Evolutionary conservation across 2,888 invertebrate species (phyloP), one percentile per base, ranked within the genome.

Genomic region (Steinernema carpocapsae): DNA sequence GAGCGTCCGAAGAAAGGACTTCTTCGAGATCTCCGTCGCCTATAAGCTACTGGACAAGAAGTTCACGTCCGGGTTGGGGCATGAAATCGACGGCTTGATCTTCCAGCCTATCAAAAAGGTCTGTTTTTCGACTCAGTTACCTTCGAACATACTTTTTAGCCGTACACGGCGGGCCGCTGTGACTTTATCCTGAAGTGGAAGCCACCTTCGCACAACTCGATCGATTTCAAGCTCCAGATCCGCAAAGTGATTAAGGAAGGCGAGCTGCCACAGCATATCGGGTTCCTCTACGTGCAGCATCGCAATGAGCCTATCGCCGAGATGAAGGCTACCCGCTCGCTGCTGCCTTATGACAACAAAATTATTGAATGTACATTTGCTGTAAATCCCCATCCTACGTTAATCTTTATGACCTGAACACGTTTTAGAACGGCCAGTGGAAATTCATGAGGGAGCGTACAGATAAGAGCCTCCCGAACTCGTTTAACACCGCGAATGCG

Each of bases 61-160:
- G 86, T 97, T 99, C 89, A 92, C 93, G 0, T 92, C 92, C 81
- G 91, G 92, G 45, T 90, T 99, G 22, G 91, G 92, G 0, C 99
- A 99, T 87, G 96, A 97, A 88, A 96, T 97, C 0, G 99, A 99
- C 87, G 99, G 99, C 24, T 91, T 99, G 17, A 95, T 99, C 86
- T 99, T 97, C 88, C 99, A 99, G 88, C 99, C 99, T 0, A 91
- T 93, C 0, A 90, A 91, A 78, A 93, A 93, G 88, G 93, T 93
- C 88, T 88, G 89, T 86, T 6, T 46, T 51, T 7, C 3, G 7
- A 17, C 24, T 64, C 3, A n/a, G n/a, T 14, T 6, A 3, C 17
- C 17, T 73, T 37, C 3, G 10, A 37, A 26, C 26, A 32, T 75
- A 74, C 78, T 75, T 89, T 90, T 74, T 88, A 94, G 92, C 92